A percentile compares a stretch with the other conserved stretches of the same genome.
Conservation (phyloP, 2,113 vertebrate genomes). For the Austrofundulus limnaeus region DNA sequence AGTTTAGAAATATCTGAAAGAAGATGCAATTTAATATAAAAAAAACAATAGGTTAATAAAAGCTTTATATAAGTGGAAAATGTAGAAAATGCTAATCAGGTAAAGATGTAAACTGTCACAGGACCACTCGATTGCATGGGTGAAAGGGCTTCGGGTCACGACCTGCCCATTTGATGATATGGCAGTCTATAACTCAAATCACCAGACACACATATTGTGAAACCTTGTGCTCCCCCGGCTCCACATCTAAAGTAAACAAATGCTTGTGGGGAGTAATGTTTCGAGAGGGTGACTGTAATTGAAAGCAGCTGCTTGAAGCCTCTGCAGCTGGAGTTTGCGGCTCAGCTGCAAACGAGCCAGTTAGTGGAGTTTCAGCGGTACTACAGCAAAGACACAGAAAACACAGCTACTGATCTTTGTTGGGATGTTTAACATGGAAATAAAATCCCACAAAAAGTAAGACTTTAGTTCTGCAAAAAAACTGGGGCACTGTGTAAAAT, state of each 20-base stretch:
- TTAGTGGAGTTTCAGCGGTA: slow-evolving; percentile 27
- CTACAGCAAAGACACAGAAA: too few species aligned
- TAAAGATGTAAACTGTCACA: slow-evolving; percentile 38
- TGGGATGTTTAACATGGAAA: too few species aligned
- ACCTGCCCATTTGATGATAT: slow-evolving; percentile 61
- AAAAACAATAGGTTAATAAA: slow-evolving; percentile 16
- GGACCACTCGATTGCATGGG: slow-evolving; percentile 43
- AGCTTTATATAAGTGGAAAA: slow-evolving; percentile 31
- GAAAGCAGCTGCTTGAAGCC: slow-evolving; percentile 69
- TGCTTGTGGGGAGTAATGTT: slow-evolving; percentile 65
- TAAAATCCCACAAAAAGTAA: too few species aligned
- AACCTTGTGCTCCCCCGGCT: slow-evolving; percentile 50
- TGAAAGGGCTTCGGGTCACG: slow-evolving; percentile 52
- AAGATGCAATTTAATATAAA: too few species aligned
- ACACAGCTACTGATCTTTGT: too few species aligned
- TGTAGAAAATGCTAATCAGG: slow-evolving; percentile 31
- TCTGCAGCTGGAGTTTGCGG: slow-evolving; percentile 60
- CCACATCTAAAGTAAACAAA: slow-evolving; percentile 74
- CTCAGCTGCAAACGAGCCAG: slow-evolving; percentile 48
- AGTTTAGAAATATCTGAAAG: too few species aligned
- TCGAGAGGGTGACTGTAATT: slow-evolving; percentile 62
- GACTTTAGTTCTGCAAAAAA: too few species aligned
- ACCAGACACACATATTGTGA: slow-evolving; percentile 58
- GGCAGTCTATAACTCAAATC: slow-evolving; percentile 62
- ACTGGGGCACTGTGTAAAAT: too few species aligned